Evolutionary conservation across 1,140 invertebrate species (phyloP).

Genomic region (Delia radicum): DNA sequence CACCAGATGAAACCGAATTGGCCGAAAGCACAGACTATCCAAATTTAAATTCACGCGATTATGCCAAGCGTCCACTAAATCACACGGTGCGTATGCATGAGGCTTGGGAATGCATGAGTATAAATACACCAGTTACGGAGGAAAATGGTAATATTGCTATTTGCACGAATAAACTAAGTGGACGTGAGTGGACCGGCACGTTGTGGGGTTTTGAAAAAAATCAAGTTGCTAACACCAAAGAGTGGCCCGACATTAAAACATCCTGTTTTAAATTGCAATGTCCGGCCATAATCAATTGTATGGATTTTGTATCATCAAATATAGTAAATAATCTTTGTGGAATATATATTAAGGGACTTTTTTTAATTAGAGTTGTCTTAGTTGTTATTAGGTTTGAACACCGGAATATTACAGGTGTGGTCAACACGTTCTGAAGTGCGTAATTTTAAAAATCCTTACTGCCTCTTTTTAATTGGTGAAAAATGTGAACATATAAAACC

Average conservation of each 20-base stretch:
- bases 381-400: conserved; percentile 22
- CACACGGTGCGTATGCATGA: conserved; percentile 26
- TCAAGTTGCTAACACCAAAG: not conserved
- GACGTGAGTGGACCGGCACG: conserved; percentile 23
- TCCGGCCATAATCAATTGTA: conserved; percentile 17
- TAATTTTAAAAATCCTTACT: conserved; percentile 28
- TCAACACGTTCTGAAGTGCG: conserved; percentile 29
- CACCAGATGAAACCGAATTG: conserved; percentile 14
- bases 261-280: conserved; percentile 26
- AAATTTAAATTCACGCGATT: conserved; percentile 32
- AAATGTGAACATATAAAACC: conserved; percentile 27
- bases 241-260: not conserved
- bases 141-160: conserved; percentile 1
- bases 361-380: not conserved
- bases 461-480: conserved; percentile 30
- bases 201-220: conserved; percentile 28
- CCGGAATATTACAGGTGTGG: conserved; percentile 28
- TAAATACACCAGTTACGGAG: not conserved
- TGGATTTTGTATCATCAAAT: conserved; percentile 26
- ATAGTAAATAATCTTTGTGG: conserved; percentile 16
- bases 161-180: conserved; percentile 26
- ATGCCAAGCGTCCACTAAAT: conserved; percentile 27
- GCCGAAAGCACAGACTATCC: conserved; percentile 27
- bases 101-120: conserved; percentile 26
- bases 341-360: not conserved